Evolutionary conservation across 2,797 vertebrate genomes (phyloP), one percentile per base, ranked within the genome.

Genomic region (Oreortyx pictus): DNA sequence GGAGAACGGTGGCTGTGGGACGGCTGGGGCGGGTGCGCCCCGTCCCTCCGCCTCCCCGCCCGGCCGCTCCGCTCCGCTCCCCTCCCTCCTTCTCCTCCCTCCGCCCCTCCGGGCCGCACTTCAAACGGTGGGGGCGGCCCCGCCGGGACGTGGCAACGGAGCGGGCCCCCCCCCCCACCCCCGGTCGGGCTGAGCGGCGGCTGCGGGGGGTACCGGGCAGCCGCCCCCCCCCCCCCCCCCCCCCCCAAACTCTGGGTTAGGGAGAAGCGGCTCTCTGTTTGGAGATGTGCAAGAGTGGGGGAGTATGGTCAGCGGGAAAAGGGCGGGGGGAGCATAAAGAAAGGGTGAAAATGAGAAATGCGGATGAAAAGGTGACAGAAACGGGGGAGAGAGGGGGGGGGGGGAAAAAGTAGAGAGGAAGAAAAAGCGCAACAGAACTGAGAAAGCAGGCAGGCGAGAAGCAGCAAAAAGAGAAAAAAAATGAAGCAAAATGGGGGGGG

Each of bases 71-170:
- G 90, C 70, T 61, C 72, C 64, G 81, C 92, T 79, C 70, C 64
- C 82, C 92, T 79, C 71, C 95, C 94, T 96, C 96, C 93, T 35
- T 80, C 64, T 46, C 46, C 20, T 50, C n/a, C 73, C 94, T 86
- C 65, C 82, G 92, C 82, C 71, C 95, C 94, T 96, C 96, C 93
- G 92, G 93, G 91, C 97, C 97, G 97, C 97, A 98, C 98, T 98
- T 98, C 98, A 98, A 98, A 98, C 97, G 96, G 94, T 96, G 88
- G 96, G 97, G 98, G 97, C 97, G 97, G 52, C 52, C 35, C 35
- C 27, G 95, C 98, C 98, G 98, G 98, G 98, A 98, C 98, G 98
- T 98, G 98, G 98, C 98, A 98, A 95, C 95, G 97, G 95, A 95
- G 98, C 97, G 97, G 97, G 31, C 11, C 54, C 54, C 54, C 11